These are phyloP conservation scores for Echinops telfairi DNA, from an alignment of 2,113 vertebrate genomes.

Conservation along the genomic window DNA sequence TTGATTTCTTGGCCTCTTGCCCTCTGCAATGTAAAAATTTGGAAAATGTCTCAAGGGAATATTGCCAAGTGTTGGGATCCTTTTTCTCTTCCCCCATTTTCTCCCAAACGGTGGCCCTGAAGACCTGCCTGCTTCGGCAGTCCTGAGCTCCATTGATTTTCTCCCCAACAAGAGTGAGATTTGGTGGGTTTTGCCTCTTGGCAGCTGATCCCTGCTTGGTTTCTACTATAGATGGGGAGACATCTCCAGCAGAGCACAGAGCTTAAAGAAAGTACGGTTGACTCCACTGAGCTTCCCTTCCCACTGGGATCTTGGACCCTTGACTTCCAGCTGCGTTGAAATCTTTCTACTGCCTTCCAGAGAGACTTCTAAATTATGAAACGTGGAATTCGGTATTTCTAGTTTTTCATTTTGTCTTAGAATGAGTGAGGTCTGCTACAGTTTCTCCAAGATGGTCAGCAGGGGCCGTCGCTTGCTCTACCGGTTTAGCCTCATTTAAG, in stretches of 20 bases:
- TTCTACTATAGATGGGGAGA: not conserved
- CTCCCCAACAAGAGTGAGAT: not conserved
- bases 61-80: not conserved
- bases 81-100: not conserved
- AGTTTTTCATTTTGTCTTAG: too few relatives aligned
- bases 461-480: not conserved
- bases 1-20: not conserved
- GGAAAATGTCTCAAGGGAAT: not conserved
- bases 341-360: too few relatives aligned
- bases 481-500: not conserved
- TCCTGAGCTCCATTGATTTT: not conserved
- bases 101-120: not conserved
- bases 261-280: not conserved
- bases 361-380: too few relatives aligned
- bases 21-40: slow-evolving; percentile 4
- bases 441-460: not conserved
- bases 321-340: not conserved
- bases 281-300: not conserved
- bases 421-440: not conserved
- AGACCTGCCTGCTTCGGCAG: not conserved
- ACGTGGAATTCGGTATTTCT: too few relatives aligned
- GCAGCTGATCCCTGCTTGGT: not conserved
- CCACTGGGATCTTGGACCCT: not conserved
- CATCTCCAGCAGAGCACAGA: not conserved
- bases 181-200: not conserved